Percentiles rank a stretch among this genome's conserved stretches.
Conservation (phyloP, 2,113 vertebrate species). For the Psittacula cyanocephala region DNA sequence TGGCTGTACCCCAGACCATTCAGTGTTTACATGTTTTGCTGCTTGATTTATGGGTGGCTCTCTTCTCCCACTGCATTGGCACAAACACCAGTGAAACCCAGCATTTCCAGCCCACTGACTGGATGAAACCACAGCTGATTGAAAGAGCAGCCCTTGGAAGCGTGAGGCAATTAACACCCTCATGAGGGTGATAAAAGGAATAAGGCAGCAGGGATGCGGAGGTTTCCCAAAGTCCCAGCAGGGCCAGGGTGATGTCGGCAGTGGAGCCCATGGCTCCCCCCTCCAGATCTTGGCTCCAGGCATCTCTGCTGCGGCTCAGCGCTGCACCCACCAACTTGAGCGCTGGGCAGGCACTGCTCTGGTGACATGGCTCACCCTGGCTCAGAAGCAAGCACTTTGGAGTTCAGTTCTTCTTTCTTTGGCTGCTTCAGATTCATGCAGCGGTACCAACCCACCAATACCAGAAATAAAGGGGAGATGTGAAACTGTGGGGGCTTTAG, state of each 20-base stretch:
- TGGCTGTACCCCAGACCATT: not conserved
- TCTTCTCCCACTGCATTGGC: not conserved
- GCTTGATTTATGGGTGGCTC: not conserved
- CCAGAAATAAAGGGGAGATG: not conserved
- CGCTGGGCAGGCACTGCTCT: rapidly evolving
- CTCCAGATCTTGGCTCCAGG: not conserved
- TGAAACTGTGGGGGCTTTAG: not conserved
- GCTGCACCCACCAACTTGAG: not conserved
- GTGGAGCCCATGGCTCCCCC: not conserved
- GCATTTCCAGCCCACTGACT: not conserved
- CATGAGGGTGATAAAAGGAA: not conserved
- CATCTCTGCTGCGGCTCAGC: not conserved
- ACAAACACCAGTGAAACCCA: not conserved
- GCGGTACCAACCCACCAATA: not conserved
- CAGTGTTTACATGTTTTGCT: not conserved
- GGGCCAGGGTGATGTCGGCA: rapidly evolving
- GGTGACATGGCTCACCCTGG: rapidly evolving
- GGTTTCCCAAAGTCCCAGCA: not conserved
- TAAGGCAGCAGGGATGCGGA: not conserved
- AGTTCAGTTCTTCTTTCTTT: not conserved
- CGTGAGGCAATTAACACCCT: not conserved
- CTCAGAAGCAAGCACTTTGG: not conserved
- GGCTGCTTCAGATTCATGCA: not conserved
- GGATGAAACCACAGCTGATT: not conserved
- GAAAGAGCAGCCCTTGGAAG: not conserved